Evolutionary conservation across 2,797 vertebrate genomes (phyloP).

Genomic region (Todus mexicanus): DNA sequence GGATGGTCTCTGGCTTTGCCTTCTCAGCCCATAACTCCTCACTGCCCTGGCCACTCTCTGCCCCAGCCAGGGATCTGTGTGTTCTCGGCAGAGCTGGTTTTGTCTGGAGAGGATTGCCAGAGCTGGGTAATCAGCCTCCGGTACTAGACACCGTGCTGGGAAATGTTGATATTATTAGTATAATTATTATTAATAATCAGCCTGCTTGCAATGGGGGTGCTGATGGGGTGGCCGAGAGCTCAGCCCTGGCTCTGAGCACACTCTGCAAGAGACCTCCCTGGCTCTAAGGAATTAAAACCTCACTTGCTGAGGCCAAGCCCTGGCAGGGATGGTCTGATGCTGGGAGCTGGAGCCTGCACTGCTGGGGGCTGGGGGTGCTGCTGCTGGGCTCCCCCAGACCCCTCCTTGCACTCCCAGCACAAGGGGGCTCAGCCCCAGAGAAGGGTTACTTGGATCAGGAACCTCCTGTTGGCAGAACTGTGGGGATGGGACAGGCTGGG

Average conservation of each 20-base stretch:
- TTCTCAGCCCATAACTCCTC: neutral
- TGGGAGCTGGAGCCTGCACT: neutral
- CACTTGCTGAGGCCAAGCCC: neutral
- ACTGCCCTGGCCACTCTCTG: neutral
- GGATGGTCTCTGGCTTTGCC: neutral
- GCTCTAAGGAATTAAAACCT: neutral
- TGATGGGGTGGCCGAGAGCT: rapidly evolving
- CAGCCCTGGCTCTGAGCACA: neutral
- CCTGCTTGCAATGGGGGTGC: neutral
- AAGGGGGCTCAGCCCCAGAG: neutral
- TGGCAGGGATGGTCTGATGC: no score
- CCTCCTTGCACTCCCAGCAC: no score
- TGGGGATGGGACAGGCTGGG: neutral
- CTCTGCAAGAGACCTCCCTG: no score
- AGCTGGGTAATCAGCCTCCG: neutral
- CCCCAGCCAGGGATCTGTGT: neutral
- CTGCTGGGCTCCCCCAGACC: neutral
- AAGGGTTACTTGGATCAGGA: no score
- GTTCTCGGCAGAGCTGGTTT: neutral
- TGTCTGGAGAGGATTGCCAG: neutral
- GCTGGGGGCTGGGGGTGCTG: neutral
- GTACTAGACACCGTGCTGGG: neutral
- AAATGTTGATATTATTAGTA: neutral
- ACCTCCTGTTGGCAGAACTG: neutral
- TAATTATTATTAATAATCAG: neutral